Percentiles rank a stretch among this genome's conserved stretches.
These are phyloP conservation scores for Drosophila bifasciata DNA, from an alignment of 1,140 invertebrate species.

Conservation along the genomic window DNA sequence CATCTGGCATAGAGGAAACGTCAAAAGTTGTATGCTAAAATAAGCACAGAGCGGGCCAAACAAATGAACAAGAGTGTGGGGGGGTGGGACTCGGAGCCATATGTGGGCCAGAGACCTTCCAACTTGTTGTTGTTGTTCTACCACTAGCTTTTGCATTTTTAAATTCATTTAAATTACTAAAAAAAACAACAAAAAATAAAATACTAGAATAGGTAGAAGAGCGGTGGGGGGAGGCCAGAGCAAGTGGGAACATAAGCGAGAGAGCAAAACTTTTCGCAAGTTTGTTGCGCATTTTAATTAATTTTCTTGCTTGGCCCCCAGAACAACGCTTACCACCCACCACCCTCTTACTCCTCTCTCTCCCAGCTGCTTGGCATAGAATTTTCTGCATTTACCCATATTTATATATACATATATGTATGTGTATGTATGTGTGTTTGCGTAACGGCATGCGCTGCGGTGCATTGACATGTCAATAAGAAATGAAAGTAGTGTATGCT, in stretches of 20 bases:
- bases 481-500: conserved; percentile 54
- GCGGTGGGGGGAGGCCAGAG: conserved; percentile 6
- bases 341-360: no score
- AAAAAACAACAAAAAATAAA: background rate
- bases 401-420: no score
- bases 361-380: no score
- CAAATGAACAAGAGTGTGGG: conserved; percentile 33
- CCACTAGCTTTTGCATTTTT: conserved; percentile 64
- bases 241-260: conserved; percentile 43
- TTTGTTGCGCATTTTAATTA: conserved; percentile 68
- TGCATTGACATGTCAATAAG: conserved; percentile 74
- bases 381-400: conserved; percentile 52
- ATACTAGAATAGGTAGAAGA: no score
- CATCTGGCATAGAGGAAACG: conserved; percentile 80
- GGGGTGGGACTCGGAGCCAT: background rate
- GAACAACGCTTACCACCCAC: no score
- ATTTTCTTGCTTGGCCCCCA: conserved; percentile 42
- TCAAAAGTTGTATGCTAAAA: conserved; percentile 80
- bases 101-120: no score
- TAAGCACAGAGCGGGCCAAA: conserved; percentile 62
- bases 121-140: conserved; percentile 41
- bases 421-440: background rate
- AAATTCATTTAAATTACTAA: conserved; percentile 67
- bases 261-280: conserved; percentile 47
- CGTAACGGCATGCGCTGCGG: conserved; percentile 10